A percentile compares a stretch with the other conserved stretches of the same genome.
phyloP scores from a whole-genome alignment of 2,113 vertebrate species.

The Gallinago media region DNA sequence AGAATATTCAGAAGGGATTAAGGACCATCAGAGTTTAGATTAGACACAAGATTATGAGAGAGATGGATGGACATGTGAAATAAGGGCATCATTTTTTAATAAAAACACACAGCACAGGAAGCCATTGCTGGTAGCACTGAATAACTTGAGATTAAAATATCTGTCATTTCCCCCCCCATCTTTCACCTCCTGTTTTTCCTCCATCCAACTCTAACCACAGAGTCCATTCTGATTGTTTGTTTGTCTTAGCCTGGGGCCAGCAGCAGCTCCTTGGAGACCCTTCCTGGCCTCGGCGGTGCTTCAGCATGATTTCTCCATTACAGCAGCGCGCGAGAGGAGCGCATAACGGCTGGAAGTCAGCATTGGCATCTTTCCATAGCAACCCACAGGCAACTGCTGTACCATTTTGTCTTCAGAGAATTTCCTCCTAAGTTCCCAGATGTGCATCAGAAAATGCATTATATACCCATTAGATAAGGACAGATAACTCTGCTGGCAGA shows the following conservation, averaged over 20 bases:
- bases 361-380: neutral
- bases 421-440: neutral
- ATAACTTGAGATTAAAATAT: constrained; percentile 45
- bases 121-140: constrained; percentile 28
- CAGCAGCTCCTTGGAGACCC: constrained; percentile 12
- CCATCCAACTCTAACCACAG: constrained; percentile 19
- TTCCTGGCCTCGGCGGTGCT: neutral
- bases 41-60: neutral
- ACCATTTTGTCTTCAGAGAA: neutral
- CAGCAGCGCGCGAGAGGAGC: neutral
- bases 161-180: neutral
- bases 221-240: constrained; percentile 47
- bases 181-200: constrained; percentile 60
- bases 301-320: neutral
- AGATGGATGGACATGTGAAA: neutral
- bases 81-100: neutral
- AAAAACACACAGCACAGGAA: neutral
- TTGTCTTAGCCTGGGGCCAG: constrained; percentile 63
- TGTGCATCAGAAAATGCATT: neutral
- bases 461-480: neutral
- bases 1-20: neutral
- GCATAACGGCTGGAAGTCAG: neutral
- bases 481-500: neutral
- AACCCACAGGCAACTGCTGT: neutral
- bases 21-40: neutral